Evolutionary conservation across 2,888 invertebrate species (phyloP).

Genomic region (Resseliella maxima): DNA sequence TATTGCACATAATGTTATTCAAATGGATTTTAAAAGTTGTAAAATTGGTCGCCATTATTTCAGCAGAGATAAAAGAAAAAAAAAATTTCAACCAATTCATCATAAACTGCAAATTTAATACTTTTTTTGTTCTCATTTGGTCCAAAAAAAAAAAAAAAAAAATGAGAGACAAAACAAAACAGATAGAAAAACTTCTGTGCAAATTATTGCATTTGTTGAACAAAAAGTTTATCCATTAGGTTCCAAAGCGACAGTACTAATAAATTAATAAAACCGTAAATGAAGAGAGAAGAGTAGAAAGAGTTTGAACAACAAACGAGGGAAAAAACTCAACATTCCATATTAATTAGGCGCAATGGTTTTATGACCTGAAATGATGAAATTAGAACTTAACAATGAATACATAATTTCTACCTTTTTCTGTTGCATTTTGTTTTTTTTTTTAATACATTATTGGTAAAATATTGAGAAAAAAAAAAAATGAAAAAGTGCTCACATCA

Average conservation of each 20-base stretch:
- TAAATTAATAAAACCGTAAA: conserved; percentile 19
- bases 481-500: no score
- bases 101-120: no score
- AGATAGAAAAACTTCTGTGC: not conserved
- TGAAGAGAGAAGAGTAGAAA: not conserved
- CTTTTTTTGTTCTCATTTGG: not conserved
- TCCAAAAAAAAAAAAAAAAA: not conserved
- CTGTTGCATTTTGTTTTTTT: not conserved
- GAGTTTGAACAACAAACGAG: no score
- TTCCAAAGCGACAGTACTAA: not conserved
- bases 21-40: no score
- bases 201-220: not conserved
- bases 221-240: not conserved
- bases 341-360: not conserved
- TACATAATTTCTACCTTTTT: not conserved
- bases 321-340: not conserved
- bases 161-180: not conserved
- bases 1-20: no score
- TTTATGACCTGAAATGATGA: not conserved
- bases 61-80: no score
- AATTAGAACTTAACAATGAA: not conserved
- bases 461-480: no score
- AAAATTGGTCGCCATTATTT: no score
- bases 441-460: no score
- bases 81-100: not conserved